Conservation (phyloP, 2,113 vertebrate species). For the Pteropus alecto region DNA sequence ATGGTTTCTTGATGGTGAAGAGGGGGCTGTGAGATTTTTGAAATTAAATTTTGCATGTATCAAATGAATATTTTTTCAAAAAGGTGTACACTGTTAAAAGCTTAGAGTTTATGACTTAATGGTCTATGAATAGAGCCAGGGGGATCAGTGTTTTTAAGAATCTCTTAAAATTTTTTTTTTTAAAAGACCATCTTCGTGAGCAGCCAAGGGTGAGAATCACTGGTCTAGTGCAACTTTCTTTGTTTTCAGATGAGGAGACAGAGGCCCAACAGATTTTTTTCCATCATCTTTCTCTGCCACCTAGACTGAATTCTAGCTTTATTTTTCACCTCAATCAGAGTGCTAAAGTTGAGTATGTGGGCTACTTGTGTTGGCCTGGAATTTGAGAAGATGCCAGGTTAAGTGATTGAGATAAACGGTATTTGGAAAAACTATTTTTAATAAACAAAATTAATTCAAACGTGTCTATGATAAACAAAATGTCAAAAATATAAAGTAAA, state of each 20-base stretch:
- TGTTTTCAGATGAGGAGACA: background rate
- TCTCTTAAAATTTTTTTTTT: background rate
- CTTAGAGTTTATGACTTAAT: background rate
- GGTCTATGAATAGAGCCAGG: background rate
- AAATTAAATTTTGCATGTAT: background rate
- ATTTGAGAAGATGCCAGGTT: background rate
- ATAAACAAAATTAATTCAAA: background rate
- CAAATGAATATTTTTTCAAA: background rate
- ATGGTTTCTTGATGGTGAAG: background rate
- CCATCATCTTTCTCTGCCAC: background rate
- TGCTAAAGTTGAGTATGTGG: background rate
- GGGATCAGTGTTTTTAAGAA: background rate
- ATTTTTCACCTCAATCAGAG: background rate
- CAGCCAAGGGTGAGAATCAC: background rate
- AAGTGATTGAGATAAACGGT: background rate
- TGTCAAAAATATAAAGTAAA: background rate
- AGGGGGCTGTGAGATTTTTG: background rate
- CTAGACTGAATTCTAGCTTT: too few relatives aligned
- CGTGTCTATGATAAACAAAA: background rate
- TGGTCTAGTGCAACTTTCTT: background rate
- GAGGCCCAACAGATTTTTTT: background rate
- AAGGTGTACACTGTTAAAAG: background rate
- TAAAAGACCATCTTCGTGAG: background rate
- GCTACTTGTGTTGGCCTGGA: background rate
- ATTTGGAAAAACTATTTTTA: background rate